These are phyloP conservation scores for Recurvirostra avosetta DNA, from an alignment of 2,113 vertebrate genomes.

Conservation along the genomic window DNA sequence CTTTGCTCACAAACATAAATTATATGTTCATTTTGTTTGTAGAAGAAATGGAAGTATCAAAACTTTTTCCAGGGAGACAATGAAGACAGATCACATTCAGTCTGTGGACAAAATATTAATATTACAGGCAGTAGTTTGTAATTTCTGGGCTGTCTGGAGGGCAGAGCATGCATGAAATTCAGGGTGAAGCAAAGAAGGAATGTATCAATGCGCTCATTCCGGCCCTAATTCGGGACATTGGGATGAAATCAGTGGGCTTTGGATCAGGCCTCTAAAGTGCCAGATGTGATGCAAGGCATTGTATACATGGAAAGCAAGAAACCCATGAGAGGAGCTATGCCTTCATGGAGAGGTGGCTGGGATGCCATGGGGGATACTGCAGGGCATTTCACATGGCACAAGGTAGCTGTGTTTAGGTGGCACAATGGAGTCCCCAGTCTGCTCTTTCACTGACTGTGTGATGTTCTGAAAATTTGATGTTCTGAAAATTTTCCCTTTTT, in stretches of 20 bases:
- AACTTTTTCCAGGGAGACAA: conserved; percentile 21
- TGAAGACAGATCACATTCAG: conserved; percentile 3
- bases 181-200: neutral
- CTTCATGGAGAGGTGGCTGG: neutral
- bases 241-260: neutral
- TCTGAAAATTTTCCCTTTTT: neutral
- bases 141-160: neutral
- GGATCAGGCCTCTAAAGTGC: neutral
- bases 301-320: neutral
- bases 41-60: conserved; percentile 42
- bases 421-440: neutral
- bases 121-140: neutral
- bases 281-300: neutral
- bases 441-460: neutral
- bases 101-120: conserved; percentile 5
- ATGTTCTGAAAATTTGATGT: neutral
- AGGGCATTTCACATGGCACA: neutral
- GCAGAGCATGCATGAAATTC: neutral
- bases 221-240: neutral
- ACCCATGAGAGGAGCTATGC: neutral
- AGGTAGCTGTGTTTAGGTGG: neutral
- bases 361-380: neutral
- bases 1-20: conserved; percentile 50
- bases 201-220: neutral
- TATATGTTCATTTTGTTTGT: conserved; percentile 25